A percentile compares a stretch with the other conserved stretches of the same genome.
Conservation (phyloP, 2,888 invertebrate genomes). For the Limnephilus rhombicus region DNA sequence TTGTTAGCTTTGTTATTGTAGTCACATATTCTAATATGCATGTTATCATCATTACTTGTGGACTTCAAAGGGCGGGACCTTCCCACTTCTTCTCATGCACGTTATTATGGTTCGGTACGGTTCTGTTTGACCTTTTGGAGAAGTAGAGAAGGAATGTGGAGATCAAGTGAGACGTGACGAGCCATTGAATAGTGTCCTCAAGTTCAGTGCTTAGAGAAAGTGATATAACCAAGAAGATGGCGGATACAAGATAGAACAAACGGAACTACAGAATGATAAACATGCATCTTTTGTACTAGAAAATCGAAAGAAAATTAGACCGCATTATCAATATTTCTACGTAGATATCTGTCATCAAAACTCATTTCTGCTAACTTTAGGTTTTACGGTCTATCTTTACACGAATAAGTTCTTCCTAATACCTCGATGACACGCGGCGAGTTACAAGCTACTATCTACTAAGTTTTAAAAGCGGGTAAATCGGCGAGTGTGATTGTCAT, state of each 20-base stretch:
- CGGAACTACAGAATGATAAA: not conserved
- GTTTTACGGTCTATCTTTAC: too few species aligned
- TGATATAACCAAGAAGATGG: conserved; percentile 28
- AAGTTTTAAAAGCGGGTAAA: too few species aligned
- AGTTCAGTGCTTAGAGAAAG: conserved; percentile 28
- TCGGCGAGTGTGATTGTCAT: too few species aligned
- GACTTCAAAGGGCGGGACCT: not conserved
- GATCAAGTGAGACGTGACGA: not conserved
- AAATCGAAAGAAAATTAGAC: not conserved
- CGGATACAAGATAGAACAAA: not conserved
- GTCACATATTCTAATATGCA: not conserved
- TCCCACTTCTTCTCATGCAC: not conserved
- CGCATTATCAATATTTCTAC: not conserved
- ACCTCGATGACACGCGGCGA: too few species aligned
- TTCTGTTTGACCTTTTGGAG: not conserved
- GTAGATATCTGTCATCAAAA: too few species aligned
- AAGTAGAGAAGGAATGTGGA: conserved; percentile 19
- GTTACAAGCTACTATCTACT: too few species aligned
- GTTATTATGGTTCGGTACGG: not conserved
- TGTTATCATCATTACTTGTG: not conserved
- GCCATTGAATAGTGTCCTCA: not conserved
- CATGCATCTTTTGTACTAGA: not conserved
- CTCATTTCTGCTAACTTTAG: too few species aligned
- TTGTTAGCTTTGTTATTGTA: not conserved
- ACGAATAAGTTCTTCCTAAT: too few species aligned